These are phyloP conservation scores for Petrocephalus zakoni DNA, from an alignment of 2,113 vertebrate species.

Conservation along the genomic window DNA sequence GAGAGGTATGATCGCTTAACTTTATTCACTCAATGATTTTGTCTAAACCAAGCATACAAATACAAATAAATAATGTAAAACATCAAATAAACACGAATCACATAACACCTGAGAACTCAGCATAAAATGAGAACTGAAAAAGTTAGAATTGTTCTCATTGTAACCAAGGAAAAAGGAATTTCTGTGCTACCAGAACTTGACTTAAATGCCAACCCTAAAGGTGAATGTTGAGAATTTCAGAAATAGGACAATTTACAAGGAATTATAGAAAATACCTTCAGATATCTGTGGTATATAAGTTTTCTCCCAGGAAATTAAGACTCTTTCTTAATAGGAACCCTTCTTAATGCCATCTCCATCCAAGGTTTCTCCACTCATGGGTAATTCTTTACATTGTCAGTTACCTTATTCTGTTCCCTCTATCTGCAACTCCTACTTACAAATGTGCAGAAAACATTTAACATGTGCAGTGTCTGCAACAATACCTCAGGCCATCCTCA, in stretches of 20 bases:
- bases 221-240: background rate
- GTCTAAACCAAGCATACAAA: background rate
- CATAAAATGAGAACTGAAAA: background rate
- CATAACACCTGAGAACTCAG: background rate
- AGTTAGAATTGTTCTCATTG: constrained; percentile 17
- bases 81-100: background rate
- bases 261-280: background rate
- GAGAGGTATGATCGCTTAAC: background rate
- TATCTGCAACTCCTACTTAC: background rate
- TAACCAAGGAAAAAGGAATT: background rate
- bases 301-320: background rate
- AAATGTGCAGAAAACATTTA: background rate
- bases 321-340: background rate
- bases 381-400: background rate
- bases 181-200: constrained; percentile 17
- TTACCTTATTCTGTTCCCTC: background rate
- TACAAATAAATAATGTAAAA: background rate
- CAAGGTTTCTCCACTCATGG: background rate
- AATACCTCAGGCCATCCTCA: background rate
- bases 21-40: background rate
- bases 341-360: background rate
- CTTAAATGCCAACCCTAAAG: background rate
- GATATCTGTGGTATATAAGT: background rate
- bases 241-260: background rate
- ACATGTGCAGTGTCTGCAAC: background rate